These are phyloP conservation scores for Phylloscopus whistleri DNA, from an alignment of 2,113 vertebrate genomes.

Conservation along the genomic window DNA sequence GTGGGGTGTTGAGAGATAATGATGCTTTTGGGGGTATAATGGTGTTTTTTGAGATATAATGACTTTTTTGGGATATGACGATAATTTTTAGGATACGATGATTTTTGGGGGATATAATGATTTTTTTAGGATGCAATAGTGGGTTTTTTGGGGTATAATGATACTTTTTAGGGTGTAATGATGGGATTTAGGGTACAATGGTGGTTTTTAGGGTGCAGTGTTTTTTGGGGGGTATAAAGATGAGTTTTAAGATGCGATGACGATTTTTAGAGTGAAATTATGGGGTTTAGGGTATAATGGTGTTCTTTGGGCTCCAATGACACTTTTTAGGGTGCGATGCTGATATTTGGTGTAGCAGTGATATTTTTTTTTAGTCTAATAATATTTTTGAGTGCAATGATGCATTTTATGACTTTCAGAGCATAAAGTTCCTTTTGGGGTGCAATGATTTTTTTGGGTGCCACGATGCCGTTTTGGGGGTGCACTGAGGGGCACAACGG, in stretches of 20 bases:
- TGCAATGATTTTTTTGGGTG: not conserved
- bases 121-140: not conserved
- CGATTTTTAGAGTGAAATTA: not conserved
- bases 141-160: not conserved
- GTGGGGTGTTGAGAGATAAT: not conserved
- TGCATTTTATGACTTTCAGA: not conserved
- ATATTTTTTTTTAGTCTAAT: not conserved
- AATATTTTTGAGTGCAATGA: not conserved
- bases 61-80: not conserved
- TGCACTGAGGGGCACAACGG: rapidly evolving
- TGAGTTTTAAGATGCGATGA: not conserved
- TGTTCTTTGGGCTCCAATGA: not conserved
- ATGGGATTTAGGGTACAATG: not conserved
- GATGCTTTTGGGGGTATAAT: too few species aligned
- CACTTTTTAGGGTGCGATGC: not conserved
- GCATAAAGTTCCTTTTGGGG: not conserved
- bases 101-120: not conserved
- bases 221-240: too few species aligned
- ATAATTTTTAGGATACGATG: not conserved
- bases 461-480: not conserved
- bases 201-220: not conserved
- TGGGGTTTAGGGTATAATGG: not conserved
- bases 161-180: not conserved
- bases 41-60: not conserved
- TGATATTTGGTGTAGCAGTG: rapidly evolving